phyloP scores from a whole-genome alignment of 2,888 invertebrate genomes.

The Ashinkailepas kermadecensis region DNA sequence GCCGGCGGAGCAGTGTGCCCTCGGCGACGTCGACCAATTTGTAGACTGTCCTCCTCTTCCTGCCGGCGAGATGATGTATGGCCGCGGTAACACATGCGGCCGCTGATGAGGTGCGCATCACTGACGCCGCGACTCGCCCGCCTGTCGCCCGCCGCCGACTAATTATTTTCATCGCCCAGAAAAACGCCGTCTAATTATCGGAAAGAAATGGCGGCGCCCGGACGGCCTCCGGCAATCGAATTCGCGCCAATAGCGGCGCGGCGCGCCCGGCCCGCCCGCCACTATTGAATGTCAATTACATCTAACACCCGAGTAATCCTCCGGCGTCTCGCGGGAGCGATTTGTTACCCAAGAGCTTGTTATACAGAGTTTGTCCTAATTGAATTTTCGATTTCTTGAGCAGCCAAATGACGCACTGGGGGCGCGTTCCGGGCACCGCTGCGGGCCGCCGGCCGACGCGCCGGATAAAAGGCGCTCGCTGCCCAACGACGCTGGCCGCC shows the following conservation, averaged over 20 bases:
- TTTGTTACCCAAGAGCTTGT: conserved; percentile 19
- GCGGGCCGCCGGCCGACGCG: neutral
- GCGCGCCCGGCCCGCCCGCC: neutral
- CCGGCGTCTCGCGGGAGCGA: neutral
- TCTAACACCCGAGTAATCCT: conserved; percentile 19
- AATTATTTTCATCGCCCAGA: conserved; percentile 14
- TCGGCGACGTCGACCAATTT: neutral
- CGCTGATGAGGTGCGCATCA: neutral
- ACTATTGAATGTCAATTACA: conserved; percentile 22
- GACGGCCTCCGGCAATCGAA: neutral
- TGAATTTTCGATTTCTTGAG: conserved; percentile 23
- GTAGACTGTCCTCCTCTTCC: neutral
- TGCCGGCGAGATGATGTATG: neutral
- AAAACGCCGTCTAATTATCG: conserved; percentile 18
- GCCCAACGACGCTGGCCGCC: neutral
- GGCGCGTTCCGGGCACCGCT: neutral
- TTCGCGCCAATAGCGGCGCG: neutral
- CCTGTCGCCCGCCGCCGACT: conserved; percentile 7
- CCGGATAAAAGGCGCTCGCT: neutral
- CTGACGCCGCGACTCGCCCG: too few relatives aligned
- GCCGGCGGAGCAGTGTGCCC: neutral
- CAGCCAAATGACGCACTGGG: conserved; percentile 17
- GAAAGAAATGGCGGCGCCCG: neutral
- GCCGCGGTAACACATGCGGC: neutral
- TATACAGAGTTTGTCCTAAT: conserved; percentile 24